phyloP scores from a whole-genome alignment of 2,113 vertebrate genomes.

The Melanerpes aurifrons region DNA sequence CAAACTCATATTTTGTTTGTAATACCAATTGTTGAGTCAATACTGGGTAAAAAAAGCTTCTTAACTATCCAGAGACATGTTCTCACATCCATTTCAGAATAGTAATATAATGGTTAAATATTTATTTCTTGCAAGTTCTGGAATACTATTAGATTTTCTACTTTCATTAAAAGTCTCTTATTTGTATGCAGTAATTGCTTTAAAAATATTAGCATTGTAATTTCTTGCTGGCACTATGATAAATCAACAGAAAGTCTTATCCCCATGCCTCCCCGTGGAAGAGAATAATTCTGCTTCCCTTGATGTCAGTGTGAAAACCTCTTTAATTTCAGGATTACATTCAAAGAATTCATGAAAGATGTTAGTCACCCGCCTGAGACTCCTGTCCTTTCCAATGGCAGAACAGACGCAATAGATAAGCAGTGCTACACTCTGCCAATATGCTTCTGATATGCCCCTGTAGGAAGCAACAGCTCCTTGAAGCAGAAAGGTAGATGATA shows the following conservation, averaged over 20 bases:
- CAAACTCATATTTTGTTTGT: not conserved
- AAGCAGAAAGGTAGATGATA: not conserved
- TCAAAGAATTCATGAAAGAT: not conserved
- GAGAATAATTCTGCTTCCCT: not conserved
- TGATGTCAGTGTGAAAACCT: not conserved
- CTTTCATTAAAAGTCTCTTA: conserved; percentile 69
- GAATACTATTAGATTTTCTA: conserved; percentile 20
- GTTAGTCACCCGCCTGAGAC: not conserved
- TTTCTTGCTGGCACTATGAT: conserved; percentile 8
- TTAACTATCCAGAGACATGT: conserved; percentile 49
- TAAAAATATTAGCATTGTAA: conserved; percentile 60
- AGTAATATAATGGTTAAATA: conserved; percentile 67
- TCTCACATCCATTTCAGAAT: conserved; percentile 61
- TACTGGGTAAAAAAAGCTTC: conserved; percentile 29
- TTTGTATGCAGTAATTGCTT: conserved; percentile 60
- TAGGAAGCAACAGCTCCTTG: not conserved
- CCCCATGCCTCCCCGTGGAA: not conserved
- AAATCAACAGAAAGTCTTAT: conserved; percentile 36
- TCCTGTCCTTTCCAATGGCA: not conserved
- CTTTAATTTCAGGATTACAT: conserved; percentile 16
- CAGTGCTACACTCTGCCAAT: not conserved
- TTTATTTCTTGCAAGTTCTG: conserved; percentile 71
- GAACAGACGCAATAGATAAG: not conserved
- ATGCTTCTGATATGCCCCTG: not conserved
- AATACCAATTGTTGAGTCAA: conserved; percentile 13